Evolutionary conservation across 2,888 invertebrate genomes (phyloP).

Genomic region (Malacosoma neustria): DNA sequence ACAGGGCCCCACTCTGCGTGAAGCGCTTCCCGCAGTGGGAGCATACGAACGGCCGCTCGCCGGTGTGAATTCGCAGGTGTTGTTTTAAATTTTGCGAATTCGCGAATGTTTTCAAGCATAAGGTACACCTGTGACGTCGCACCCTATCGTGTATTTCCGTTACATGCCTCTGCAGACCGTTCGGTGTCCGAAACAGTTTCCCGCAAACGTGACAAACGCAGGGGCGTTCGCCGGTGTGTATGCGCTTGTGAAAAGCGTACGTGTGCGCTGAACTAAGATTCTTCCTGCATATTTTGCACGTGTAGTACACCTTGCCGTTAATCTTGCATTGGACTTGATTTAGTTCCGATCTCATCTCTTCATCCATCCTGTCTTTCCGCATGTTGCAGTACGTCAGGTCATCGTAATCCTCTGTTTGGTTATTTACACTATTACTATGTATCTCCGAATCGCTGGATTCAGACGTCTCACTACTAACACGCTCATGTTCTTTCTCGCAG

Average conservation of each 20-base stretch:
- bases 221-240: constrained; percentile 79
- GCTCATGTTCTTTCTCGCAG: constrained; percentile 25
- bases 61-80: constrained; percentile 75
- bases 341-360: constrained; percentile 39
- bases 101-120: constrained; percentile 73
- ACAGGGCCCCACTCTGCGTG: constrained; percentile 78
- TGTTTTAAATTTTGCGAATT: constrained; percentile 76
- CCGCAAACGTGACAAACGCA: constrained; percentile 80
- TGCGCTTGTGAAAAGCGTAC: constrained; percentile 76
- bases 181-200: constrained; percentile 78
- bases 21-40: constrained; percentile 77
- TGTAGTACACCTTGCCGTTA: constrained; percentile 71
- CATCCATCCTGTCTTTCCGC: constrained; percentile 45
- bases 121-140: constrained; percentile 73
- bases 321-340: constrained; percentile 40
- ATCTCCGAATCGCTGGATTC: constrained; percentile 31
- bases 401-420: constrained; percentile 33
- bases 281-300: constrained; percentile 75
- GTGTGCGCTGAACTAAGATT: constrained; percentile 77
- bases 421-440: neutral
- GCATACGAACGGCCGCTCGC: constrained; percentile 74
- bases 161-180: constrained; percentile 76
- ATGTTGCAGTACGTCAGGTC: constrained; percentile 49
- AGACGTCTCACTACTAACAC: neutral
- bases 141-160: constrained; percentile 77